Base-by-base conservation (phyloP, 2,888 invertebrate species). In the Mechanitis messenoides region DNA sequence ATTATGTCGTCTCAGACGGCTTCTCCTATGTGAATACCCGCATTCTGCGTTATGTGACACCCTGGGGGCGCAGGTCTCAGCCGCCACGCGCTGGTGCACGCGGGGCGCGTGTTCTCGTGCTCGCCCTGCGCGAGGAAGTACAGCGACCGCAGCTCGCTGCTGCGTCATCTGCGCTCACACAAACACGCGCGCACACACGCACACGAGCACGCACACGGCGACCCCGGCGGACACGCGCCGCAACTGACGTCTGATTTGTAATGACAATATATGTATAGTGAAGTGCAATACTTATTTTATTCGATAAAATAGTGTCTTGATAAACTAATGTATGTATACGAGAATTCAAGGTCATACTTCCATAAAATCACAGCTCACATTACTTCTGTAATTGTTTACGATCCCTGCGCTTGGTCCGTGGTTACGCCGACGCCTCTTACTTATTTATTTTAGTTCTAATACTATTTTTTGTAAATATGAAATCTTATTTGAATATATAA, bases 61-160 rank as follows among this genome's bases (percentile, higher is more conserved):
- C 4, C 47, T n/a, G 9, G 50, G 33, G 11, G 5, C n/a, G 20
- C 93, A 56, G 94, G 94, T 1, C 84, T 94, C 28, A 94, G 94
- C 73, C 91, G 94, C 50, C 94, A 94, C 82, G 80, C 93, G 69
- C 85, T 91, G 11, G 90, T 92, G 7, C 94, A 94, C 75, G 91
- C 91, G 0, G 94, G 94, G 0, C 91, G 92, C 70, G 90, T 90
- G 9, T 94, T 91, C 79, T 87, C 91, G 67, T 94, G 94, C 76
- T 85, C 90, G 6, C 91, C 90, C 70, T 95, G 95, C 76, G 90
- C 91, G 60, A 92, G 93, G 54, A 86, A 91, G 7, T 95, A 95
- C 78, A 92, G 91, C 12, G 95, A 95, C 87, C 92, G 92, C 72
- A 94, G 94, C 72, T 94, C 95, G 0, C 83, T 95, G 56, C 84